These are phyloP conservation scores for Megaceryle torquata DNA, from an alignment of 2,113 vertebrate species.

Conservation along the genomic window DNA sequence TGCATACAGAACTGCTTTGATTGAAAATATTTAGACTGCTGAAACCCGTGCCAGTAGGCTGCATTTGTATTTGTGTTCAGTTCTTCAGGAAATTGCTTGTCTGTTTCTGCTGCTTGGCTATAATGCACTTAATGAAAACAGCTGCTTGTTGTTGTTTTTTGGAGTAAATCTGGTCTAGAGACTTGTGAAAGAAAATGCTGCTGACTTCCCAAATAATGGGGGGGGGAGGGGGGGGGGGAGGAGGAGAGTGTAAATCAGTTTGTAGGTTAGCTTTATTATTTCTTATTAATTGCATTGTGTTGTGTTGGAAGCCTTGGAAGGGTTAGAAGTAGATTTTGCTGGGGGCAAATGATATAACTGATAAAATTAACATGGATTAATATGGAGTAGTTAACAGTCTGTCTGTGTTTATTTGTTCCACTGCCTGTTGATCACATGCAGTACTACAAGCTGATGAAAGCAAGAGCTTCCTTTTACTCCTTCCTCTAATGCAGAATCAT, in stretches of 20 bases:
- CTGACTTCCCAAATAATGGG: background rate
- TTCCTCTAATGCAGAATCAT: background rate
- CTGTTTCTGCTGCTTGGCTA: background rate
- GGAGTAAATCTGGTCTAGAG: background rate
- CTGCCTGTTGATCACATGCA: background rate
- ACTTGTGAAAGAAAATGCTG: background rate
- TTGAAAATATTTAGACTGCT: conserved; percentile 2
- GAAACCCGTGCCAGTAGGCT: background rate
- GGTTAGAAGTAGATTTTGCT: background rate
- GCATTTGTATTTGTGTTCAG: conserved; percentile 15
- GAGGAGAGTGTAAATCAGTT: background rate
- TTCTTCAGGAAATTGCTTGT: conserved; percentile 28
- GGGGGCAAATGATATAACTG: background rate
- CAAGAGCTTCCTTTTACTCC: background rate
- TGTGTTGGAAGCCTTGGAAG: background rate
- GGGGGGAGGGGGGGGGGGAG: too few species aligned
- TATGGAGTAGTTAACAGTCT: background rate
- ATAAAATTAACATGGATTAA: background rate
- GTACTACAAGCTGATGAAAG: background rate
- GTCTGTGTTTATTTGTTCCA: background rate
- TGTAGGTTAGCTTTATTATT: background rate
- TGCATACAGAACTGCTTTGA: background rate
- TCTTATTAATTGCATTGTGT: background rate
- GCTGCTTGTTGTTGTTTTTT: background rate
- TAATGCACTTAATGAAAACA: background rate